These are phyloP conservation scores for Brachypterus glaber DNA, from an alignment of 2,888 invertebrate genomes.

Conservation along the genomic window DNA sequence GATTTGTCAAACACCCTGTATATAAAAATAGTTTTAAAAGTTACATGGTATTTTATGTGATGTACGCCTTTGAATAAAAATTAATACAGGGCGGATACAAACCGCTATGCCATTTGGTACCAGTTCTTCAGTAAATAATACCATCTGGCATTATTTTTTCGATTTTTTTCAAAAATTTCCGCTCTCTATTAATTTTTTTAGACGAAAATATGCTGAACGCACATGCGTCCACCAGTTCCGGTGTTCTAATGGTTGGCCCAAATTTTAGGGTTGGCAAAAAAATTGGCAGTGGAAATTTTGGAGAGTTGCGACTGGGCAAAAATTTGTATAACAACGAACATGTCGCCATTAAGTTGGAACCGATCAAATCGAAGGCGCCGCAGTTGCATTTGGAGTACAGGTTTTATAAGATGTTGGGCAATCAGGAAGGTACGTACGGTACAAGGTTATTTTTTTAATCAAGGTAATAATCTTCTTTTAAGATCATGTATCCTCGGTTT, in stretches of 20 bases:
- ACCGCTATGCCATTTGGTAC: too few species aligned
- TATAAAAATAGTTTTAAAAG: too few species aligned
- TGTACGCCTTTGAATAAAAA: too few species aligned
- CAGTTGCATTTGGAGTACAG: conserved; percentile 99
- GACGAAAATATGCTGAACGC: conserved; percentile 57
- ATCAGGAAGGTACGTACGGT: conserved; percentile 65
- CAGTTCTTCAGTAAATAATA: too few species aligned
- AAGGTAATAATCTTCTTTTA: too few species aligned
- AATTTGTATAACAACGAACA: conserved; percentile 99
- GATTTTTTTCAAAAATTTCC: conserved; percentile 1
- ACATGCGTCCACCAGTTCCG: conserved; percentile 74
- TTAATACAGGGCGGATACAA: too few species aligned
- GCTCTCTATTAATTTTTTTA: conserved; percentile 17
- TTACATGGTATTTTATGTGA: too few species aligned
- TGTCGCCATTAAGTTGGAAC: conserved; percentile 99
- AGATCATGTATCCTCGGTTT: too few species aligned
- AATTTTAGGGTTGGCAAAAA: conserved; percentile 99
- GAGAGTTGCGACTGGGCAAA: conserved; percentile 97
- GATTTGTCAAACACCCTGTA: too few species aligned
- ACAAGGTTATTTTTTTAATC: too few species aligned
- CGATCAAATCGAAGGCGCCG: conserved; percentile 99
- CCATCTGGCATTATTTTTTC: too few species aligned
- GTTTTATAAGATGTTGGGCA: conserved; percentile 99
- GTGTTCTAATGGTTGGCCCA: conserved; percentile 97
- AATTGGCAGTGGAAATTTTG: conserved; percentile 99